Conservation (phyloP, 2,797 vertebrate genomes). For the Enteromius afrohamiltoni region DNA sequence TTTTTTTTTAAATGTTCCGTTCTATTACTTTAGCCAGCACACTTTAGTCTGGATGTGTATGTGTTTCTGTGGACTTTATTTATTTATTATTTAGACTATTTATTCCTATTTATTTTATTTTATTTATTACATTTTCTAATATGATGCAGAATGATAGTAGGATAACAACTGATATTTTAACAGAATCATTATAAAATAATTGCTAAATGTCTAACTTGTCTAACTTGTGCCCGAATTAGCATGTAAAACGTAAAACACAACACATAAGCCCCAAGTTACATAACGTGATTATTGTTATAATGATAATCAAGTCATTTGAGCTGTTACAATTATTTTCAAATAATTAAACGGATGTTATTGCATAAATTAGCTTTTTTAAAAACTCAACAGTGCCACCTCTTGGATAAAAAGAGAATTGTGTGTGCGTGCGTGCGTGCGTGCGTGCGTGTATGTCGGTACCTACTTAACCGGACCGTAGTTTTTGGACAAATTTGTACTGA, state of each 20-base stretch:
- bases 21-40: background rate
- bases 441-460: background rate
- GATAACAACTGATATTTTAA: background rate
- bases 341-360: slow-evolving; percentile 12
- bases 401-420: slow-evolving; percentile 69
- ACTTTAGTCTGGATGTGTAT: background rate
- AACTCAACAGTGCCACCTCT: slow-evolving; percentile 98
- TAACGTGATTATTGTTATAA: background rate
- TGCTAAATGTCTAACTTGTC: background rate
- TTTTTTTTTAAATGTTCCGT: background rate
- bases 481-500: background rate
- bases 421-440: background rate
- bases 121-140: background rate
- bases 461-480: background rate
- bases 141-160: background rate
- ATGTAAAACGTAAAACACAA: background rate
- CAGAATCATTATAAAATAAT: background rate
- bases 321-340: background rate
- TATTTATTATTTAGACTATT: too few relatives aligned
- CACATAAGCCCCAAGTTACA: background rate
- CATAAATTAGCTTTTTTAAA: slow-evolving; percentile 58
- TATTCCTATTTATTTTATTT: background rate
- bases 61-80: background rate
- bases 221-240: background rate
- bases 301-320: background rate